A percentile compares a stretch with the other conserved stretches of the same genome.
phyloP scores from a whole-genome alignment of 2,797 vertebrate species.

The Thaleichthys pacificus region DNA sequence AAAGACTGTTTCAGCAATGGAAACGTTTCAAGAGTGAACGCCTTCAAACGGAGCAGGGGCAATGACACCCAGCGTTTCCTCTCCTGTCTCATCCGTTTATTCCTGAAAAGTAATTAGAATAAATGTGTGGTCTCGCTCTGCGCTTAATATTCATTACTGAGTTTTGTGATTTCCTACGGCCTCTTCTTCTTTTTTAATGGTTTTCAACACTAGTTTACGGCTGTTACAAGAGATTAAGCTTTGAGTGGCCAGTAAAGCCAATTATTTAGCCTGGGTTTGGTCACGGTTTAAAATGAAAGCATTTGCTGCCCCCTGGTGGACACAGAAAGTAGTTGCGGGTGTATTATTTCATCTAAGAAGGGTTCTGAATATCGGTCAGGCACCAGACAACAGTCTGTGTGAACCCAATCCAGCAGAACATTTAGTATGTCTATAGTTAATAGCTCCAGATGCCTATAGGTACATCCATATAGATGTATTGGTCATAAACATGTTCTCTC shows the following conservation, averaged over 20 bases:
- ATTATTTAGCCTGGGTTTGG: slow-evolving; percentile 57
- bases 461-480: neutral
- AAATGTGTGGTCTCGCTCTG: slow-evolving; percentile 67
- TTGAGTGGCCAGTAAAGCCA: slow-evolving; percentile 71
- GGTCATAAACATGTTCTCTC: slow-evolving; percentile 45
- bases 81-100: slow-evolving; percentile 62
- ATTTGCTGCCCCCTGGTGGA: slow-evolving; percentile 73
- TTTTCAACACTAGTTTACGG: slow-evolving; percentile 74
- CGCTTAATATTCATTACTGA: slow-evolving; percentile 67
- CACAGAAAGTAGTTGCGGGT: slow-evolving; percentile 35
- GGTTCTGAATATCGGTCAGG: neutral
- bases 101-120: slow-evolving; percentile 69
- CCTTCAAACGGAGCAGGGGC: slow-evolving; percentile 33
- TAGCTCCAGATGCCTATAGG: neutral
- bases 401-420: neutral
- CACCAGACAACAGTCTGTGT: neutral
- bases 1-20: slow-evolving; percentile 15
- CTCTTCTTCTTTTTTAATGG: slow-evolving; percentile 65
- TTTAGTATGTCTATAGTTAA: too few relatives aligned
- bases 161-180: slow-evolving; percentile 63
- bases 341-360: neutral
- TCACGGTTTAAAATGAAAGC: slow-evolving; percentile 58
- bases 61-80: slow-evolving; percentile 51
- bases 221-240: slow-evolving; percentile 75
- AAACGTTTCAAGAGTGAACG: slow-evolving; percentile 42